Evolutionary conservation across 2,797 vertebrate species (phyloP), one percentile per base, ranked within the genome.

Genomic region (Hyperoplus immaculatus): DNA sequence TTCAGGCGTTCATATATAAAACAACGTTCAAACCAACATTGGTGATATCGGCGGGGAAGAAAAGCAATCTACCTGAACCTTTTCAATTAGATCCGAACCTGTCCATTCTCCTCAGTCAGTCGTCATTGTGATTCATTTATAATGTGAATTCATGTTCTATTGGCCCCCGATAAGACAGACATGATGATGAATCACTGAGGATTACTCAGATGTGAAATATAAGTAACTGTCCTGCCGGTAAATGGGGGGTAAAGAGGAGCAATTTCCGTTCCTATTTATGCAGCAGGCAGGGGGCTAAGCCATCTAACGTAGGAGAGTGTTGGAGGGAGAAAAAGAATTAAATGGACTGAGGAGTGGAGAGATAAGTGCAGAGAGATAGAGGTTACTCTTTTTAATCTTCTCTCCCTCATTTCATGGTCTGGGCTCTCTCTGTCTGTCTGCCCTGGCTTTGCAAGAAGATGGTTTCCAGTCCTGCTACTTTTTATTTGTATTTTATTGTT

Each of bases 301-400:
- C 70, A 81, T 82, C 78, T 69, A 69, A 61, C 18, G 72, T 70
- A 62, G 77, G 70, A 80, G 57, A 81, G 65, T 43, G 69, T 71
- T 85, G 70, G 75, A 65, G 72, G 29, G 29, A 29, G 3, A 29
- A 70, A 83, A 54, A 83, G 81, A 85, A 66, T 62, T 77, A 87
- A 89, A 87, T 84, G 81, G 76, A 88, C 74, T 87, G 78, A 77
- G 75, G 78, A 77, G 75, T 54, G 62, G 53, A 61, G 66, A 75
- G 73, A 90, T 85, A 85, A 89, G 81, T 80, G 77, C 82, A 73
- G 62, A 72, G 59, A 86, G 80, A 91, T 88, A 81, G 80, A 81
- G 81, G 82, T 85, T 78, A 88, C 69, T 71, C 63, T 87, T 84
- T 83, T 79, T 72, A 87, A 90, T 87, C 69, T 88, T 72, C 60